phyloP scores from a whole-genome alignment of 2,888 invertebrate genomes.

The Phymatocera aterrima region DNA sequence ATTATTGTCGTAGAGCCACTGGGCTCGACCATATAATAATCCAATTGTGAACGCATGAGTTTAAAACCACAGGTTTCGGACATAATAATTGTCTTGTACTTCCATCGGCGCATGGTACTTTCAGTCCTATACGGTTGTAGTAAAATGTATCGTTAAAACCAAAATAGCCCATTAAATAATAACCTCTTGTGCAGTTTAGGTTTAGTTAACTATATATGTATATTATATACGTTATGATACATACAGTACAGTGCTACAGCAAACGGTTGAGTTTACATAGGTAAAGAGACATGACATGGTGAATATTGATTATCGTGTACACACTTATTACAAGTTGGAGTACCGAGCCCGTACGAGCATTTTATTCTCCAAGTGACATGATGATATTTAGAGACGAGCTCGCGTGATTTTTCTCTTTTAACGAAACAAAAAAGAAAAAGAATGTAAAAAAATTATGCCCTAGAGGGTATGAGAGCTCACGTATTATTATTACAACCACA shows the following conservation, averaged over 20 bases:
- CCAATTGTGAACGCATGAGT: background rate
- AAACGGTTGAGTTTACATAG: background rate
- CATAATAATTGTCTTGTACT: background rate
- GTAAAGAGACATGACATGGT: background rate
- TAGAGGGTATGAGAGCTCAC: background rate
- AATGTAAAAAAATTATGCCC: constrained; percentile 1
- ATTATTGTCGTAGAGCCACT: background rate
- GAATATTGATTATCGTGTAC: background rate
- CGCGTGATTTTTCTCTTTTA: background rate
- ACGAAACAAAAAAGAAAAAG: background rate
- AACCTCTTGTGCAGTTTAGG: background rate
- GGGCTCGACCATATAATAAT: background rate
- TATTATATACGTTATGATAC: too few species aligned
- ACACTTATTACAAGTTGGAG: background rate
- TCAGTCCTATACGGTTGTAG: background rate
- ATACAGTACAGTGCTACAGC: too few species aligned
- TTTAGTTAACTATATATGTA: too few species aligned
- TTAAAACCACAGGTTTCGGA: background rate
- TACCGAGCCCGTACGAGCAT: background rate
- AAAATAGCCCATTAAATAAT: constrained; percentile 1
- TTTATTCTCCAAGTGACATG: background rate
- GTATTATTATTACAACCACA: background rate
- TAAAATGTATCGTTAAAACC: background rate
- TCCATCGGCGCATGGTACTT: background rate
- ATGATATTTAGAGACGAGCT: background rate